These are phyloP conservation scores for Danio kyathit DNA, from an alignment of 2,797 vertebrate species.

Conservation along the genomic window DNA sequence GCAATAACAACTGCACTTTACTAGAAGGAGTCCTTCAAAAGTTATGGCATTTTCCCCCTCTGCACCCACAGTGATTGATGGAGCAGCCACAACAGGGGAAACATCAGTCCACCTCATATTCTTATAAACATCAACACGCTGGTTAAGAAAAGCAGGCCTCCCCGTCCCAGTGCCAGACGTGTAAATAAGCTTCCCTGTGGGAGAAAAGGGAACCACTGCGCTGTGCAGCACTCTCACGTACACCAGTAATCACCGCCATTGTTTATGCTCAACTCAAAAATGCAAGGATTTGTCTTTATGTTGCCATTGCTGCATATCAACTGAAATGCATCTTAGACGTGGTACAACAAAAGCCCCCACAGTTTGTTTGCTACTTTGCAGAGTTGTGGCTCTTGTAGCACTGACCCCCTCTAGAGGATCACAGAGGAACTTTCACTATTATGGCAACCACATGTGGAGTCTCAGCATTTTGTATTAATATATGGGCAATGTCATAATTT, in stretches of 20 bases:
- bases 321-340: constrained; percentile 52
- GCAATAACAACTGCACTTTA: constrained; percentile 36
- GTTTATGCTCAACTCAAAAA: constrained; percentile 55
- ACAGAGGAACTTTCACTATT: constrained; percentile 61
- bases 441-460: background rate
- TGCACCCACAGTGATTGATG: constrained; percentile 73
- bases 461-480: background rate
- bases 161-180: constrained; percentile 61
- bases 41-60: constrained; percentile 73
- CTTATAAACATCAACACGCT: constrained; percentile 79
- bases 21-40: constrained; percentile 55
- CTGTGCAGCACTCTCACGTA: constrained; percentile 56
- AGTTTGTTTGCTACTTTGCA: constrained; percentile 35
- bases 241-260: constrained; percentile 61
- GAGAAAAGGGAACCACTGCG: constrained; percentile 54
- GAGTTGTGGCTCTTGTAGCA: constrained; percentile 79
- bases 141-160: constrained; percentile 76
- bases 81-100: constrained; percentile 74
- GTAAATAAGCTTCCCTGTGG: constrained; percentile 64
- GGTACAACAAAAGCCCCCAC: constrained; percentile 46
- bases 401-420: constrained; percentile 90
- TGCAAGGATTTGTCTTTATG: constrained; percentile 60
- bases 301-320: constrained; percentile 59
- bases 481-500: no score
- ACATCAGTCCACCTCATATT: constrained; percentile 73